Percentiles rank a stretch among this genome's conserved stretches.
phyloP scores from a whole-genome alignment of 2,113 vertebrate genomes.

The Forbesichthys papilliferus region DNA sequence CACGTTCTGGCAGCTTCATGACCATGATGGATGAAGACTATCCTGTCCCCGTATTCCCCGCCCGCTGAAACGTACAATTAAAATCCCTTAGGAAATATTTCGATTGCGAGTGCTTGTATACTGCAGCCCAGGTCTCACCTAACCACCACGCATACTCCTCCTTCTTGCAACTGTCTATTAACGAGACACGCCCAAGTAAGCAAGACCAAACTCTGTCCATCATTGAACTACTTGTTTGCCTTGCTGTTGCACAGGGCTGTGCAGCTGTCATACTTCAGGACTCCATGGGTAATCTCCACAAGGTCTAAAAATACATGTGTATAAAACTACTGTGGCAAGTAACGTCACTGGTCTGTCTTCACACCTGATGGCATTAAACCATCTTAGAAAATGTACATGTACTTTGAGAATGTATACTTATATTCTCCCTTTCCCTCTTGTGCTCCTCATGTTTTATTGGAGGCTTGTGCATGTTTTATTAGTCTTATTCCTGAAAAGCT shows the following conservation, averaged over 20 bases:
- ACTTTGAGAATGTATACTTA: too few relatives aligned
- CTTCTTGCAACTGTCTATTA: slow-evolving; percentile 1
- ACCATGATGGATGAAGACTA: slow-evolving; percentile 17
- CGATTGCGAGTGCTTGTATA: neutral
- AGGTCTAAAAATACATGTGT: neutral
- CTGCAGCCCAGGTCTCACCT: neutral
- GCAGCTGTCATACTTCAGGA: neutral
- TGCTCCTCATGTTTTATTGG: too few relatives aligned
- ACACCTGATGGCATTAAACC: neutral
- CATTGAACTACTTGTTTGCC: neutral
- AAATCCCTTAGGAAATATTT: neutral
- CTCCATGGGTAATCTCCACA: neutral
- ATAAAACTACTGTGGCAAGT: neutral
- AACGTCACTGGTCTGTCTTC: neutral
- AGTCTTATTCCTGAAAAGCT: too few relatives aligned
- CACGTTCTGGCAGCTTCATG: slow-evolving; percentile 17
- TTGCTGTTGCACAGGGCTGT: neutral
- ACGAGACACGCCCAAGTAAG: neutral
- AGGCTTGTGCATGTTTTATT: too few relatives aligned
- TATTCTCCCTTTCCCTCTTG: too few relatives aligned
- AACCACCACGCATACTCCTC: neutral
- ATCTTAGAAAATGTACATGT: too few relatives aligned
- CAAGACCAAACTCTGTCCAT: slow-evolving; percentile 2
- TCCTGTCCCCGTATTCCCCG: too few relatives aligned
- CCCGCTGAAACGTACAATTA: too few relatives aligned